phyloP scores from a whole-genome alignment of 2,888 invertebrate genomes.

The Metellina segmentata region DNA sequence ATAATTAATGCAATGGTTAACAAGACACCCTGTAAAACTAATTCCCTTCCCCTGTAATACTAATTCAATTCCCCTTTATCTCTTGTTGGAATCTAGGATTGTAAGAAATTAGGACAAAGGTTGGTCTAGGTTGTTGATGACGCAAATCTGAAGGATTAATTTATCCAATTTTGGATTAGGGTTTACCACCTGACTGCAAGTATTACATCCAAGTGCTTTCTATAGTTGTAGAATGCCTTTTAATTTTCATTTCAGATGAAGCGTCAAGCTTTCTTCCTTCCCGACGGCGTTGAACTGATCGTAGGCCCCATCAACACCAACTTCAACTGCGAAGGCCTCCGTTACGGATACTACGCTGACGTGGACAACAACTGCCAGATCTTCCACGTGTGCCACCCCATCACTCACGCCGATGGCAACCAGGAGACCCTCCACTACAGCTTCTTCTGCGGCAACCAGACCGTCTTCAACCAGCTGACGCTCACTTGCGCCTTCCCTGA shows the following conservation, averaged over 20 bases:
- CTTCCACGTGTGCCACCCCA: slow-evolving; percentile 77
- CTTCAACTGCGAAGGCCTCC: slow-evolving; percentile 76
- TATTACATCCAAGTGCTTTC: too few relatives aligned
- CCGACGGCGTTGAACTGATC: slow-evolving; percentile 76
- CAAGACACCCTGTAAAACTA: too few relatives aligned
- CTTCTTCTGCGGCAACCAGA: slow-evolving; percentile 78
- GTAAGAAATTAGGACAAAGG: too few relatives aligned
- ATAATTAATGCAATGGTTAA: too few relatives aligned
- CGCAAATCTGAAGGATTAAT: too few relatives aligned
- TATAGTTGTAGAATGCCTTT: too few relatives aligned
- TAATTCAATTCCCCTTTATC: too few relatives aligned
- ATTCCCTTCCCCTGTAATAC: too few relatives aligned
- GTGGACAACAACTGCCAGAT: slow-evolving; percentile 77
- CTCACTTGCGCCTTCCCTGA: slow-evolving; percentile 77
- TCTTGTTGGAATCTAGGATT: too few relatives aligned
- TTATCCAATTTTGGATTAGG: too few relatives aligned
- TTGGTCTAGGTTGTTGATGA: too few relatives aligned
- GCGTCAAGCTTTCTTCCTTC: slow-evolving; percentile 75
- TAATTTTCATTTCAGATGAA: slow-evolving; percentile 68
- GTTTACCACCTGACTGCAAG: too few relatives aligned
- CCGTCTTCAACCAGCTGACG: slow-evolving; percentile 77
- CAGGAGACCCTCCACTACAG: slow-evolving; percentile 75
- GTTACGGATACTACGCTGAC: slow-evolving; percentile 77
- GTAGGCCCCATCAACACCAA: slow-evolving; percentile 73
- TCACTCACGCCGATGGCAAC: slow-evolving; percentile 74